Evolutionary conservation across 2,797 vertebrate genomes (phyloP), one percentile per base, ranked within the genome.

Genomic region (Sorex maritimensis): DNA sequence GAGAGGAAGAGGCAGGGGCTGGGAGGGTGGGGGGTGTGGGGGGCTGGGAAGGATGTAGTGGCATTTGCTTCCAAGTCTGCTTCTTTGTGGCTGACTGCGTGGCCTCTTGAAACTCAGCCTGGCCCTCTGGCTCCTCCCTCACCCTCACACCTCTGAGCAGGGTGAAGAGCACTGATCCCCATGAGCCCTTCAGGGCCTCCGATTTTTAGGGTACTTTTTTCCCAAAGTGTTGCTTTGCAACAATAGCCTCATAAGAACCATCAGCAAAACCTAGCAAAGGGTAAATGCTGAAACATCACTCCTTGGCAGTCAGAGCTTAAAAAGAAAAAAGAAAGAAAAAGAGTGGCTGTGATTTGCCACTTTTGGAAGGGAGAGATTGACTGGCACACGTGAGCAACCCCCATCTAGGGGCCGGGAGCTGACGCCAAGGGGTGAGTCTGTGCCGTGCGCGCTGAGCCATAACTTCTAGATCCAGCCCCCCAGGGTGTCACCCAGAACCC

Each of bases 261-360:
- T 75, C 63, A 58, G 4, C 21, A 69, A 73, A 80, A 77, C n/a
- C 28, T 68, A 38, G 30, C 58, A 28, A 82, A 71, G 49, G 5
- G 0, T 30, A 38, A 88, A 55, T 44, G 41, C 23, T 49, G 86
- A 65, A 65, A 44, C 17, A 52, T 19, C 55, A 58, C 19, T 58
- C 19, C 4, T 23, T 65, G 61, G 61, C 61, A 49, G 52, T 13
- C 52, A 55, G 52, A 67, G 30, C 49, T 63, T 5, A 44, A 44
- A 44, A 58, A 4, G 85, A 92, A 73, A 65, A 30, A 46, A 90
- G 72, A 58, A 4, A 88, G 91, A 73, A 65, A 30, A 41, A 90
- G 72, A 73, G 49, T 5, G 65, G 19, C 23, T 58, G 21, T 55
- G 63, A 15, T 69, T 63, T 17, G 0, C n/a, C 13, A 14, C 3